A percentile compares a stretch with the other conserved stretches of the same genome.
Evolutionary conservation across 2,113 vertebrate species (phyloP).

Genomic region (Copsychus sechellarum): DNA sequence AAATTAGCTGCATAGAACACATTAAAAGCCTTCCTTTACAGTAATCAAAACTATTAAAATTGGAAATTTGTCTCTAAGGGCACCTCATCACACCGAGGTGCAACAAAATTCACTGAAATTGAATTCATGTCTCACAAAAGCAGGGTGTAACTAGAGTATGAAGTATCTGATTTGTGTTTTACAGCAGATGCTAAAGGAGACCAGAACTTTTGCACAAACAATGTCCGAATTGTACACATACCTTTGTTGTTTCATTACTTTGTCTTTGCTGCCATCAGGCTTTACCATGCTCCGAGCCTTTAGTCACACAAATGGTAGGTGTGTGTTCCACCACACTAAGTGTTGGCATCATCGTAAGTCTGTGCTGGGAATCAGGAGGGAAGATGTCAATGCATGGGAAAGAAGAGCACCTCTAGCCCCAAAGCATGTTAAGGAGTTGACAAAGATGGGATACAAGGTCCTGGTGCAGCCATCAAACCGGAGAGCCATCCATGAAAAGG

Average conservation of each 20-base stretch:
- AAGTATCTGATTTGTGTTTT: constrained; percentile 43
- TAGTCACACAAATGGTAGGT: constrained; percentile 51
- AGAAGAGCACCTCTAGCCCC: constrained; percentile 93
- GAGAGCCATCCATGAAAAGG: constrained; percentile 93
- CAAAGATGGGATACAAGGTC: constrained; percentile 90
- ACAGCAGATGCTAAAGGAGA: constrained; percentile 72
- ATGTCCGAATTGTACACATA: neutral
- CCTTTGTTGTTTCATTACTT: constrained; percentile 5
- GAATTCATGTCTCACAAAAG: neutral
- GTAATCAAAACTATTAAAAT: neutral
- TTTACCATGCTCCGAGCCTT: constrained; percentile 81
- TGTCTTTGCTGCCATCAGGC: constrained; percentile 57
- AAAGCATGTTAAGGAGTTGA: constrained; percentile 87
- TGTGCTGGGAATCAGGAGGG: constrained; percentile 89
- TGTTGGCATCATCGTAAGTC: constrained; percentile 76
- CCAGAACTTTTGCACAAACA: constrained; percentile 12
- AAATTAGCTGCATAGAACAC: neutral
- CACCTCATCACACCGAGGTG: neutral
- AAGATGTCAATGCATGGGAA: constrained; percentile 95
- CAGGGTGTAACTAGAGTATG: neutral
- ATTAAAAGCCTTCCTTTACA: neutral
- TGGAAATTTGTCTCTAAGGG: neutral
- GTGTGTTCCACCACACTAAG: constrained; percentile 46
- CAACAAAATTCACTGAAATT: neutral
- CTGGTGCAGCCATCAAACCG: constrained; percentile 94